Base-by-base conservation (phyloP, 2,113 vertebrate genomes). In the Chascanopsetta lugubris region DNA sequence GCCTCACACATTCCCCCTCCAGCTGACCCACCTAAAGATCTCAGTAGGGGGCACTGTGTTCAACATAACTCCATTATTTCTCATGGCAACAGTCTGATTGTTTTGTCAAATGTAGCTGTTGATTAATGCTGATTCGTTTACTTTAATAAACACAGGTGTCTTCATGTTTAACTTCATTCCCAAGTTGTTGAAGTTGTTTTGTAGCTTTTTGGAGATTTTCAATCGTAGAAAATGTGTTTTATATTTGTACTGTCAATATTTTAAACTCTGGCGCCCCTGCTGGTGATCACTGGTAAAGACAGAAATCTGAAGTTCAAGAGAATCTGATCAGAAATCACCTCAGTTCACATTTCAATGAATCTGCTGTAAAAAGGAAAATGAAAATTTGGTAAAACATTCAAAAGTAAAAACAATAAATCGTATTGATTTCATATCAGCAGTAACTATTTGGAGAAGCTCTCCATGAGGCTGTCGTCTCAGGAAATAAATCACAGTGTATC, bases 61-160 rank as follows among this genome's bases (percentile, higher is more conserved):
- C 54, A 56, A 29, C 5, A 53, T 32, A 4, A 54, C 13, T 40
- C 21, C 2, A 58, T 60, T 10, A 68, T 74, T 80, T 25, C 29
- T 34, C 45, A 46, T 25, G 45, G n/a, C 59, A 25, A 42, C 45
- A 8, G 40, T 63, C 21, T 85, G 61, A 85, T 88, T 83, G 61
- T 86, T 88, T 83, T 86, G 68, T 87, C 87, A 42, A n/a, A 80
- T 84, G 60, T 88, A 80, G 72, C 72, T 47, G 29, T 57, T 79
- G 20, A 77, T 83, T 64, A 46, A 61, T 72, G 40, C 11, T 80
- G 53, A 67, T 64, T 73, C 26, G 25, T 72, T 75, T 62, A 24
- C 18, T 85, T 89, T 77, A 80, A 86, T 88, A 89, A 90, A 86
- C 51, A n/a, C 22, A 38, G 61, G 75, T 85, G 34, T 84, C 80